Base-by-base conservation (phyloP, 1,140 invertebrate genomes). In the Aphelinus atriplicis region DNA sequence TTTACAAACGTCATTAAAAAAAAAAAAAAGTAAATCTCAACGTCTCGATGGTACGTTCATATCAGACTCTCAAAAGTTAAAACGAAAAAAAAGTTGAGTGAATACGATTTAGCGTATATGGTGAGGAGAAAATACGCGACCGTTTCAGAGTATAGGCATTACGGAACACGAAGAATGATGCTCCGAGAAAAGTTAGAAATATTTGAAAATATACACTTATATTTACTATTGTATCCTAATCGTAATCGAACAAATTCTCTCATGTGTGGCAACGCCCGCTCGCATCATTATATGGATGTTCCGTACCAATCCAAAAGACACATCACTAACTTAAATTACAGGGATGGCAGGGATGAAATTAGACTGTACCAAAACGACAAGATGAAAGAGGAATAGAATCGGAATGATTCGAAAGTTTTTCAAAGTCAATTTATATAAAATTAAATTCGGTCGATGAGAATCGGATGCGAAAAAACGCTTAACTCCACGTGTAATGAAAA, bases 241-340 rank as follows among this genome's bases (percentile, higher is more conserved):
- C 60, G 55, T 75, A 75, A 65, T 66, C 42, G 56, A 70, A 57
- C 10, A 53, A 71, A 71, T 60, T 66, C 62, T 43, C 66, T 71
- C 48, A 58, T 65, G 9, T 65, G 67, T 53, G 66, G 46, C 62
- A 53, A 43, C n/a, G 65, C 10, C 73, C 47, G 58, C 43, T 45
- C 46, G 57, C 10, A 56, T 66, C 43, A 43, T 69, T 58, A 6
- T 65, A 65, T 70, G 67, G 60, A 75, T 75, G 73, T 75, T 75
- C 73, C 66, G 73, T 75, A 75, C 67, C 73, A 75, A 63, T 73
- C 72, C 72, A 62, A 73, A 67, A 26, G 65, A 63, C 64, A 68
- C 65, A 63, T 74, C 50, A 56, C 45, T 53, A 58, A 10, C 50
- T 58, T 63, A n/a, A 63, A 74, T 42, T 55, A 64, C 53, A 50